These are phyloP conservation scores for Microplitis mediator DNA, from an alignment of 1,140 invertebrate genomes.

Conservation along the genomic window DNA sequence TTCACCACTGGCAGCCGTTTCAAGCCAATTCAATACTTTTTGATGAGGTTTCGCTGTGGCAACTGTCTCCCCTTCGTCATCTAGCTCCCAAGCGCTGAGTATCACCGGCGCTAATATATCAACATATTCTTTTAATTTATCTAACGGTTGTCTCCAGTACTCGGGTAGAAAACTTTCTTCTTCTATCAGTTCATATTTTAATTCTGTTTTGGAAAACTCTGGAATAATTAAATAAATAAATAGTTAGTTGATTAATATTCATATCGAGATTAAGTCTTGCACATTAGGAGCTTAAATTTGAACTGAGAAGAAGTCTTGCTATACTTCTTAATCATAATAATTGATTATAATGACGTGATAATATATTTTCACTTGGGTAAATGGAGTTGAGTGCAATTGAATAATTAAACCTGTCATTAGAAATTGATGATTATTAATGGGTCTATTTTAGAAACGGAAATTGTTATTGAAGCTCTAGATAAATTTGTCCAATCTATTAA, in stretches of 20 bases:
- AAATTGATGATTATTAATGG: neutral
- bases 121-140: conserved; percentile 45
- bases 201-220: conserved; percentile 46
- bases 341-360: too few relatives aligned
- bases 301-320: too few relatives aligned
- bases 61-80: conserved; percentile 38
- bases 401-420: too few relatives aligned
- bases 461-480: neutral
- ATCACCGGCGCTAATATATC: conserved; percentile 55
- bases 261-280: too few relatives aligned
- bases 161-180: neutral
- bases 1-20: neutral
- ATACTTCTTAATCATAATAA: too few relatives aligned
- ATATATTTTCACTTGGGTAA: too few relatives aligned
- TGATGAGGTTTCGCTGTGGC: conserved; percentile 41
- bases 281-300: too few relatives aligned
- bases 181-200: conserved; percentile 31
- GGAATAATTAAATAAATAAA: conserved; percentile 15
- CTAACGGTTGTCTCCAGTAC: conserved; percentile 48
- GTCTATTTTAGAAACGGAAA: neutral
- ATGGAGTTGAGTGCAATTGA: too few relatives aligned
- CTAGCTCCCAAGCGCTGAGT: conserved; percentile 51
- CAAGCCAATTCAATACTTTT: conserved; percentile 56
- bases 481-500: neutral
- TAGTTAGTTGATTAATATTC: conserved; percentile 4